Conservation (phyloP, 2,888 invertebrate genomes). For the Melieria crassipennis region DNA sequence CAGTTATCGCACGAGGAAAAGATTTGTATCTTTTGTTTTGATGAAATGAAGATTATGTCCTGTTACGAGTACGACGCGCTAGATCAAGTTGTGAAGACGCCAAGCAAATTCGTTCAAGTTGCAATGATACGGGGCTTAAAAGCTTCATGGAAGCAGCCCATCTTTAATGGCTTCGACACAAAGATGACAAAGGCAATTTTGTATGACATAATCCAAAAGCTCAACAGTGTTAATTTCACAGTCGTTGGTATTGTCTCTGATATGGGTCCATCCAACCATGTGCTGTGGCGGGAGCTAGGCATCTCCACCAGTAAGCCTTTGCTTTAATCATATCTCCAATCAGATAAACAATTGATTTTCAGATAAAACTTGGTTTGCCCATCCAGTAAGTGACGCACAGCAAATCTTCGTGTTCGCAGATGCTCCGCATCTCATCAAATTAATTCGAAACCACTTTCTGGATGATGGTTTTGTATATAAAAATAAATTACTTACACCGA, state of each 20-base stretch:
- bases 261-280: background rate
- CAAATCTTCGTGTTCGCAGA: slow-evolving; percentile 36
- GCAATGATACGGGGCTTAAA: slow-evolving; percentile 11
- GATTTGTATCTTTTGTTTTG: background rate
- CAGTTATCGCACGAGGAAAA: background rate
- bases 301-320: background rate
- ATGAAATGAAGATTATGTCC: background rate
- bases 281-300: background rate
- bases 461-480: slow-evolving; percentile 35
- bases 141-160: slow-evolving; percentile 15
- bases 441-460: slow-evolving; percentile 41
- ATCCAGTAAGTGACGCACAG: slow-evolving; percentile 32
- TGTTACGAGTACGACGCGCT: background rate
- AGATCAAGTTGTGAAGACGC: background rate
- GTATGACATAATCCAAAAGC: background rate
- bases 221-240: background rate
- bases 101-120: slow-evolving; percentile 8
- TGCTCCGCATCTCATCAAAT: slow-evolving; percentile 36
- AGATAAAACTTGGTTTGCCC: slow-evolving; percentile 38
- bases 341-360: background rate
- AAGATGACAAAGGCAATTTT: slow-evolving; percentile 9
- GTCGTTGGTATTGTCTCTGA: slow-evolving; percentile 16
- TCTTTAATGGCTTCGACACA: slow-evolving; percentile 13
- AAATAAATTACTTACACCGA: slow-evolving; percentile 11
- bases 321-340: background rate